A percentile compares a stretch with the other conserved stretches of the same genome.
Evolutionary conservation across 2,888 invertebrate species (phyloP).

Genomic region (Hofmannophila pseudospretella): DNA sequence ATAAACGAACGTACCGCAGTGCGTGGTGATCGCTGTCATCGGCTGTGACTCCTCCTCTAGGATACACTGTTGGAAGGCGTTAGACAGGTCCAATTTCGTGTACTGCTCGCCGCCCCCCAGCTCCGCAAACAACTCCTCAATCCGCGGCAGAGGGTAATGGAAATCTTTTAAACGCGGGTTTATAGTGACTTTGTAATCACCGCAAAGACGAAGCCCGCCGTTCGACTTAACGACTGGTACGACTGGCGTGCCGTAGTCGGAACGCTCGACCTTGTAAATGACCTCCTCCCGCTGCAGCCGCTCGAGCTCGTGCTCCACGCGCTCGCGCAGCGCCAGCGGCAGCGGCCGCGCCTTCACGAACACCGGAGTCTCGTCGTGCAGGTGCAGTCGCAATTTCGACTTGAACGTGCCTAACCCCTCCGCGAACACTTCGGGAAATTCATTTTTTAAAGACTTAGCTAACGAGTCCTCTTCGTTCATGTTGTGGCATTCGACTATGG

Average conservation of each 20-base stretch:
- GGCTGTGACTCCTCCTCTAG: too few relatives aligned
- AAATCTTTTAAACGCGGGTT: too few relatives aligned
- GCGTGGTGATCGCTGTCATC: too few relatives aligned
- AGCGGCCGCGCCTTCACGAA: constrained; percentile 15
- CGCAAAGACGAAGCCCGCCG: constrained; percentile 18
- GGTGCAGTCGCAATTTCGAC: constrained; percentile 1
- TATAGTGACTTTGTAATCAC: too few relatives aligned
- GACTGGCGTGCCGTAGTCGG: constrained; percentile 26
- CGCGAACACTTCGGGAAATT: constrained; percentile 15
- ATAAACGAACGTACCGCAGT: too few relatives aligned
- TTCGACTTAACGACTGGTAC: constrained; percentile 19
- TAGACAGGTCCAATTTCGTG: too few relatives aligned
- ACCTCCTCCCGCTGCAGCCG: constrained; percentile 21
- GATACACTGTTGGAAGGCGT: too few relatives aligned
- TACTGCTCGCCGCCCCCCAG: too few relatives aligned
- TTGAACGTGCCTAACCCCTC: constrained; percentile 13
- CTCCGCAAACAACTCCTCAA: too few relatives aligned
- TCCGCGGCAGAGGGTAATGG: too few relatives aligned
- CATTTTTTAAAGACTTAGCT: constrained; percentile 4
- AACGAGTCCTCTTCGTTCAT: constrained; percentile 3
- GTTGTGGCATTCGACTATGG: constrained; percentile 8
- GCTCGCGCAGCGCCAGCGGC: constrained; percentile 20
- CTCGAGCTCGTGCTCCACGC: constrained; percentile 20
- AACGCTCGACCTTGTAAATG: too few relatives aligned
- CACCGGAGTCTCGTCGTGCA: constrained; percentile 6